Evolutionary conservation across 2,888 invertebrate genomes (phyloP).

Genomic region (Rhyacophila evoluta): DNA sequence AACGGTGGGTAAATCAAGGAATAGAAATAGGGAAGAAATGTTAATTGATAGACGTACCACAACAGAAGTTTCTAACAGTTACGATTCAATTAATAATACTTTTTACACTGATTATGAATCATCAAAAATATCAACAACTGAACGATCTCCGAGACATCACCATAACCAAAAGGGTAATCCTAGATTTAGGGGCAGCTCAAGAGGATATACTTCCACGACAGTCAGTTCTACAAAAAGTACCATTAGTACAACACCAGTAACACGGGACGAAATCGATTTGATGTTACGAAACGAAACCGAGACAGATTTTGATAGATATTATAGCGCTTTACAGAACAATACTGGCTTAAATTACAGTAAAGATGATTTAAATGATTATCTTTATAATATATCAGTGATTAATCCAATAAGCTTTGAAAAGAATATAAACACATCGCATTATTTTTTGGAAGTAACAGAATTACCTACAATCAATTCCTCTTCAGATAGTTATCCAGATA

Average conservation of each 20-base stretch:
- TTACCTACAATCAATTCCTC: slow-evolving; percentile 4
- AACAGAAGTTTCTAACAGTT: background rate
- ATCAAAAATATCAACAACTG: slow-evolving; percentile 23
- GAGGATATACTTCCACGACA: slow-evolving; percentile 32
- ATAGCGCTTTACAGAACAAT: slow-evolving; percentile 19
- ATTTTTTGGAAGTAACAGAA: slow-evolving; percentile 28
- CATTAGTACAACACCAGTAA: background rate
- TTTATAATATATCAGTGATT: background rate
- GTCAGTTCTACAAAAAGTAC: background rate
- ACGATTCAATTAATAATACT: background rate
- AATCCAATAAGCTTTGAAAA: background rate
- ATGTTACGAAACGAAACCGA: slow-evolving; percentile 35
- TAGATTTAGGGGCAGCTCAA: slow-evolving; percentile 27
- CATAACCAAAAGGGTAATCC: background rate
- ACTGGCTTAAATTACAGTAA: slow-evolving; percentile 15
- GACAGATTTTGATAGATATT: slow-evolving; percentile 25
- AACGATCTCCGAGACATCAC: slow-evolving; percentile 37
- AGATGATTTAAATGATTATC: slow-evolving; percentile 30
- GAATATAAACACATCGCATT: slow-evolving; percentile 29
- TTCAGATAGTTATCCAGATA: background rate
- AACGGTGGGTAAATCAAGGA: slow-evolving; percentile 22
- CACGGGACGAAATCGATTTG: background rate
- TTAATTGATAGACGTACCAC: slow-evolving; percentile 4
- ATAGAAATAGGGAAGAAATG: slow-evolving; percentile 23
- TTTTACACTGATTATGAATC: background rate